A percentile compares a stretch with the other conserved stretches of the same genome.
phyloP scores from a whole-genome alignment of 2,797 vertebrate genomes.

The Corythornis leucogaster region DNA sequence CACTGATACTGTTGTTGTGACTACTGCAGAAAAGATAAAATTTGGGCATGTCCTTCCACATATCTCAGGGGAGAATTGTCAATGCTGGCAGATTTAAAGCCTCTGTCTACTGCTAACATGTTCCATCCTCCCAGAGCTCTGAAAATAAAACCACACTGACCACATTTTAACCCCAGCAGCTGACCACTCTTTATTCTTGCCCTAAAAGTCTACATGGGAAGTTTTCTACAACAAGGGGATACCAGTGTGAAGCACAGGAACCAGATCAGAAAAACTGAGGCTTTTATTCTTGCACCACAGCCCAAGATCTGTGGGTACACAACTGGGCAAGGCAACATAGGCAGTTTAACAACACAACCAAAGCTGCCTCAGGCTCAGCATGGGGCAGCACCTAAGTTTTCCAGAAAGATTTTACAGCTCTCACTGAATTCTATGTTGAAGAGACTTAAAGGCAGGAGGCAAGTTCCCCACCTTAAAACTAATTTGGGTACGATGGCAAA shows the following conservation, averaged over 20 bases:
- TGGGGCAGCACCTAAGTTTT: background rate
- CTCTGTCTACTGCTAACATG: background rate
- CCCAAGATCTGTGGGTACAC: background rate
- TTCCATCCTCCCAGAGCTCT: background rate
- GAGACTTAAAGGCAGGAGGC: background rate
- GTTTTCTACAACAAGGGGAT: background rate
- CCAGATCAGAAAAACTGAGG: background rate
- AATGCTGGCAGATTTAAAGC: background rate
- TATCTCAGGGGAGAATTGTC: background rate
- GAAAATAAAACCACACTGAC: background rate
- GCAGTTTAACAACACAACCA: background rate
- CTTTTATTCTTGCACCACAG: background rate
- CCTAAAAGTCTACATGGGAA: background rate
- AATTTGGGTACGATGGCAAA: background rate
- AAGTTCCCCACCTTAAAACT: background rate
- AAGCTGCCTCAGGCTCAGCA: background rate
- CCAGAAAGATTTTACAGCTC: background rate
- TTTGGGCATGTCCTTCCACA: background rate
- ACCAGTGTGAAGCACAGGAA: background rate
- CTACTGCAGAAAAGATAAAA: background rate
- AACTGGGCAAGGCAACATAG: fast-evolving
- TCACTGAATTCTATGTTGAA: background rate
- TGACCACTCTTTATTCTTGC: background rate
- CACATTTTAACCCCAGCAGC: background rate
- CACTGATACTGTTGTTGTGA: background rate